phyloP scores from a whole-genome alignment of 2,797 vertebrate genomes.

The Acipenser ruthenus region DNA sequence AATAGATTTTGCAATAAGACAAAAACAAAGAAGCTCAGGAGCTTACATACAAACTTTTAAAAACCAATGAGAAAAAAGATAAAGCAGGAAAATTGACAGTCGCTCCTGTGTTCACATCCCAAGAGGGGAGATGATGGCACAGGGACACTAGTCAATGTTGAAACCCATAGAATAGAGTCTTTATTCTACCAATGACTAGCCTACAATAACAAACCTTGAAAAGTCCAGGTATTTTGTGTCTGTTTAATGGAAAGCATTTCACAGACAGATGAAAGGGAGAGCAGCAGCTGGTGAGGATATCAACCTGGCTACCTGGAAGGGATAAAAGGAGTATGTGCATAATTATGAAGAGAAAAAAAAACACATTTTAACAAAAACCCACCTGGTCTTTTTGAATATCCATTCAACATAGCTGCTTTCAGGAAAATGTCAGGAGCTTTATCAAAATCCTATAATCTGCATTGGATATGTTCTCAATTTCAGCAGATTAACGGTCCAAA shows the following conservation, averaged over 20 bases:
- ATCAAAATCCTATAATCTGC: not conserved
- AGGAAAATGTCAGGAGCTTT: constrained; percentile 7
- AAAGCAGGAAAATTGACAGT: not conserved
- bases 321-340: constrained; percentile 12
- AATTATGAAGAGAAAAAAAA: constrained; percentile 12
- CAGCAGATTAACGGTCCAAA: not conserved
- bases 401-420: constrained; percentile 22
- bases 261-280: constrained; percentile 12
- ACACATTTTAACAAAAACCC: constrained; percentile 14
- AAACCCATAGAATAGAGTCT: too few species aligned
- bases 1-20: too few species aligned
- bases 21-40: too few species aligned
- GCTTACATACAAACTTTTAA: too few species aligned
- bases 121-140: not conserved
- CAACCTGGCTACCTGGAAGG: constrained; percentile 25
- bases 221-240: constrained; percentile 6
- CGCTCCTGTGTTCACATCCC: not conserved
- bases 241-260: constrained; percentile 21
- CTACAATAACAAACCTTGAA: too few species aligned
- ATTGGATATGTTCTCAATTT: constrained; percentile 3
- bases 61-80: not conserved
- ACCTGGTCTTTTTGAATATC: constrained; percentile 21
- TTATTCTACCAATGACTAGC: too few species aligned
- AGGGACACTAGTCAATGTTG: not conserved
- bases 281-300: constrained; percentile 32